These are phyloP conservation scores for Cirrhinus molitorella DNA, from an alignment of 2,797 vertebrate species.

Conservation along the genomic window DNA sequence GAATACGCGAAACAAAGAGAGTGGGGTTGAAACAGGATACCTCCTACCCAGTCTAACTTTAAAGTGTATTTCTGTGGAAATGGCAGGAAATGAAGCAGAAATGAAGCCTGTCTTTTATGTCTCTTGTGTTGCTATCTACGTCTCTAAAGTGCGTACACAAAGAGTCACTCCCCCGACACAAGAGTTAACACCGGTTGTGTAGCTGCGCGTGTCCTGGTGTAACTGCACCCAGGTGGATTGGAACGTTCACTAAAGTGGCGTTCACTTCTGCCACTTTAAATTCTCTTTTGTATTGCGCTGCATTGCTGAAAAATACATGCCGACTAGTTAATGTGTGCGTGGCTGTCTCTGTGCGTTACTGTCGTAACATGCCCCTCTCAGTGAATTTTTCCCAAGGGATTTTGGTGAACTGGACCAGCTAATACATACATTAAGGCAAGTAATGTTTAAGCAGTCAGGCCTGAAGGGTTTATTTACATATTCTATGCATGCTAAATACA, in stretches of 20 bases:
- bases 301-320: slow-evolving; percentile 55
- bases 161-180: slow-evolving; percentile 10
- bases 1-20: slow-evolving; percentile 70
- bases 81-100: slow-evolving; percentile 71
- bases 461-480: neutral
- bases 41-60: slow-evolving; percentile 66
- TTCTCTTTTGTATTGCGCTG: slow-evolving; percentile 37
- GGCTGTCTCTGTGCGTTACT: slow-evolving; percentile 17
- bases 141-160: slow-evolving; percentile 64
- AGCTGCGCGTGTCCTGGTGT: slow-evolving; percentile 62
- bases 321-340: slow-evolving; percentile 6
- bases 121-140: slow-evolving; percentile 63
- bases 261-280: slow-evolving; percentile 58
- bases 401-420: neutral
- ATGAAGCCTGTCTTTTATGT: slow-evolving; percentile 61
- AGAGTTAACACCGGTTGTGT: slow-evolving; percentile 49
- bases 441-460: neutral
- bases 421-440: neutral
- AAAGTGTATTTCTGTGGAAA: slow-evolving; percentile 77
- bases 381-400: neutral
- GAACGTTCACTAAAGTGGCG: slow-evolving; percentile 48
- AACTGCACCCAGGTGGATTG: slow-evolving; percentile 66
- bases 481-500: neutral
- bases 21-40: slow-evolving; percentile 62
- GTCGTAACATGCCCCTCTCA: neutral